Percentiles rank a stretch among this genome's conserved stretches.
These are phyloP conservation scores for Hyposoter dolosus DNA, from an alignment of 2,888 invertebrate genomes.

Conservation along the genomic window DNA sequence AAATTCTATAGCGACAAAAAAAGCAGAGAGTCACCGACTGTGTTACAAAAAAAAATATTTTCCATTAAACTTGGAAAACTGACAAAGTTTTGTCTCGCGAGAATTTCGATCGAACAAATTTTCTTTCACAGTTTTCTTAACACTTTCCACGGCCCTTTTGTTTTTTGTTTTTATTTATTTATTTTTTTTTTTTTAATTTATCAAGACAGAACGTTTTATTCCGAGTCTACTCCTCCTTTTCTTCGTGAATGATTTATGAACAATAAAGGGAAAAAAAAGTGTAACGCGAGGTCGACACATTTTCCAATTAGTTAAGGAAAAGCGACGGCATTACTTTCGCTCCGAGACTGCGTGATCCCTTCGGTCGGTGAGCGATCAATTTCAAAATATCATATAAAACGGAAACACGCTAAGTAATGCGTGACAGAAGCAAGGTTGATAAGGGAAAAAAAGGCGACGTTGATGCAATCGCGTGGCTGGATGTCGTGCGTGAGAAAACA, in stretches of 20 bases:
- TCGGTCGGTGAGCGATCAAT: neutral
- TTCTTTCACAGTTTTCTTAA: too few relatives aligned
- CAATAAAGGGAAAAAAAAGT: neutral
- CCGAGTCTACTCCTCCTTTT: neutral
- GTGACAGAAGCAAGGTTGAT: neutral
- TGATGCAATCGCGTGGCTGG: constrained; percentile 1
- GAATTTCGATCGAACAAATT: too few relatives aligned
- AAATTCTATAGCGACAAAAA: too few relatives aligned
- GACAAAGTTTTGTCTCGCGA: too few relatives aligned
- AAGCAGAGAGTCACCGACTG: too few relatives aligned
- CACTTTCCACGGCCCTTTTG: too few relatives aligned
- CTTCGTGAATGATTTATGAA: neutral
- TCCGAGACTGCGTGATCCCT: neutral
- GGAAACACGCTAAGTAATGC: neutral
- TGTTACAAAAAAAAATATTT: too few relatives aligned
- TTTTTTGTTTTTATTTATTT: too few relatives aligned
- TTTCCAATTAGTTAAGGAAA: neutral
- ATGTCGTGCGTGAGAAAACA: neutral
- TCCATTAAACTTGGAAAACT: too few relatives aligned
- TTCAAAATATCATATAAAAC: neutral
- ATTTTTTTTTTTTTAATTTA: too few relatives aligned
- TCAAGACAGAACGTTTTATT: neutral
- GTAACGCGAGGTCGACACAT: neutral
- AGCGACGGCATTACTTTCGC: neutral
- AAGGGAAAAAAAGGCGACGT: neutral